These are phyloP conservation scores for Paramisgurnus dabryanus DNA, from an alignment of 2,113 vertebrate species.

Conservation along the genomic window DNA sequence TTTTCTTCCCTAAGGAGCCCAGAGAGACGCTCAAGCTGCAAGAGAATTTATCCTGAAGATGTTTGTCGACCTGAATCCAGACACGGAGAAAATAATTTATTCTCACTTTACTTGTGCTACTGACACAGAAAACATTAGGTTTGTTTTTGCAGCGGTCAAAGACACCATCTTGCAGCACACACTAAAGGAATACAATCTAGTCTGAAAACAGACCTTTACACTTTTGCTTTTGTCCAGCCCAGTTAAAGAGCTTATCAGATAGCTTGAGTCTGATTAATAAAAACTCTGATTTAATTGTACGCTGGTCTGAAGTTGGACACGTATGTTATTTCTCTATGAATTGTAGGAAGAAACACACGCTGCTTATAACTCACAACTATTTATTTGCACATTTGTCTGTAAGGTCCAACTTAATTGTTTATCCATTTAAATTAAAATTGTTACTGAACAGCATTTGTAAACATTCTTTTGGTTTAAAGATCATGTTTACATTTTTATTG, in stretches of 20 bases:
- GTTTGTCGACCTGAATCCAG: conserved; percentile 81
- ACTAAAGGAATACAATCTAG: conserved; percentile 79
- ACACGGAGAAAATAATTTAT: conserved; percentile 84
- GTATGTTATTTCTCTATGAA: conserved; percentile 18
- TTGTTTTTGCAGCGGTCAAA: conserved; percentile 73
- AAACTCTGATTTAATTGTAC: background rate
- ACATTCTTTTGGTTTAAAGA: background rate
- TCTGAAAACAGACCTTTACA: conserved; percentile 60
- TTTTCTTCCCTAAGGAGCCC: conserved; percentile 72
- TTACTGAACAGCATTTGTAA: too few species aligned
- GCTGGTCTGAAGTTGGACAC: conserved; percentile 8
- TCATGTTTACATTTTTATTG: conserved; percentile 14
- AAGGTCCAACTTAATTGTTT: conserved; percentile 41
- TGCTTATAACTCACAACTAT: conserved; percentile 42
- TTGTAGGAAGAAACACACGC: conserved; percentile 32
- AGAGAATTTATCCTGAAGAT: conserved; percentile 85
- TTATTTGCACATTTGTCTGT: conserved; percentile 54
- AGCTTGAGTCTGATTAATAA: background rate
- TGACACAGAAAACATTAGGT: conserved; percentile 75
- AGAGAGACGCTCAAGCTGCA: conserved; percentile 76
- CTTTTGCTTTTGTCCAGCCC: conserved; percentile 33
- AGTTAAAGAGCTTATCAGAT: background rate
- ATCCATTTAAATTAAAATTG: conserved; percentile 40
- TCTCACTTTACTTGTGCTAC: conserved; percentile 79
- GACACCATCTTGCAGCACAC: conserved; percentile 80